Percentiles rank a stretch among this genome's conserved stretches.
These are phyloP conservation scores for Euborellia annulipes DNA, from an alignment of 1,140 invertebrate genomes.

Conservation along the genomic window DNA sequence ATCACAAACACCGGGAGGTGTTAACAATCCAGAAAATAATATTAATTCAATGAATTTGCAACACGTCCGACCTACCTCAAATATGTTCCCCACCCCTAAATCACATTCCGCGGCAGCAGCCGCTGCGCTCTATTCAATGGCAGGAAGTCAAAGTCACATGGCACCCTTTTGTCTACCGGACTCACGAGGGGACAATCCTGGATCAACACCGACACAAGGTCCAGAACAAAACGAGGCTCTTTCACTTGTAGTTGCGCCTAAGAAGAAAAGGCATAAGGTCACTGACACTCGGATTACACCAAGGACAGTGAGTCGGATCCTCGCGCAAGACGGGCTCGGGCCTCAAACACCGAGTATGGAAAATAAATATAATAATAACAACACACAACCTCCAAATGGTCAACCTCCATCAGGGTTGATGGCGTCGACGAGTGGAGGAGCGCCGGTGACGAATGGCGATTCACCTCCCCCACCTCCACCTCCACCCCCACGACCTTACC, in stretches of 20 bases:
- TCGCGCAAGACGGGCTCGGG: constrained; percentile 51
- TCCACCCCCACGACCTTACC: constrained; percentile 47
- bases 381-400: not conserved
- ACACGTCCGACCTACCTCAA: constrained; percentile 48
- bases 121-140: constrained; percentile 27
- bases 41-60: constrained; percentile 45
- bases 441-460: constrained; percentile 4
- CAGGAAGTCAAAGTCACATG: constrained; percentile 30
- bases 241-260: constrained; percentile 81
- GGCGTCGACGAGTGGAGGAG: constrained; percentile 10
- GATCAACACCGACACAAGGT: constrained; percentile 18
- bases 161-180: constrained; percentile 47
- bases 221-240: constrained; percentile 87
- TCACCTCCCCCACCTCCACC: constrained; percentile 35
- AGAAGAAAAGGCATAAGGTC: constrained; percentile 93
- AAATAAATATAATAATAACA: constrained; percentile 24
- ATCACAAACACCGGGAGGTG: constrained; percentile 15
- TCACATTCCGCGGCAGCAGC: constrained; percentile 20
- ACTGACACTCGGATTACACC: constrained; percentile 91
- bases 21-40: constrained; percentile 33
- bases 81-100: constrained; percentile 65
- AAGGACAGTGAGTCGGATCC: constrained; percentile 67
- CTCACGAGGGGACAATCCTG: constrained; percentile 38
- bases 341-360: constrained; percentile 23
- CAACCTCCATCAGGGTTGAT: constrained; percentile 7